These are phyloP conservation scores for Phaenicophaeus curvirostris DNA, from an alignment of 2,797 vertebrate genomes.

Conservation along the genomic window DNA sequence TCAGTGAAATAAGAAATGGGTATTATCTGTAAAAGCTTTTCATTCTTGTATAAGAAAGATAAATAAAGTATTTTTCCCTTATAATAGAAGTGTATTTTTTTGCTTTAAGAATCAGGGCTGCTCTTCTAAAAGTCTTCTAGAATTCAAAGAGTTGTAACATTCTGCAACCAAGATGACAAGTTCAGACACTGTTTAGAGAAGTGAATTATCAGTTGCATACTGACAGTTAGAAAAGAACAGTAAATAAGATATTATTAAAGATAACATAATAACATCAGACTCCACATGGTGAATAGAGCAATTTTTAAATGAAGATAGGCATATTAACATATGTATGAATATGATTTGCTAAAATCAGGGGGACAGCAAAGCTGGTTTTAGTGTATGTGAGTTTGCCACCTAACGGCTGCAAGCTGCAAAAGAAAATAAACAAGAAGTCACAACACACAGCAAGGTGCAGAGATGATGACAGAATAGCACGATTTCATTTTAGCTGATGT, in stretches of 20 bases:
- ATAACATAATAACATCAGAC: neutral
- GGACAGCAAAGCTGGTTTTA: neutral
- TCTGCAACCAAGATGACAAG: neutral
- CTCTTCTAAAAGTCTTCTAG: neutral
- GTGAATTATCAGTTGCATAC: neutral
- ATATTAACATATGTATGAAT: neutral
- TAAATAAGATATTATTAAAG: neutral
- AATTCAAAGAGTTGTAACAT: neutral
- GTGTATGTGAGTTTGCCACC: constrained; percentile 20
- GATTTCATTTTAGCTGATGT: neutral
- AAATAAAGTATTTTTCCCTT: neutral
- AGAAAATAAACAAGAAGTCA: constrained; percentile 25
- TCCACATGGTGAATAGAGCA: neutral
- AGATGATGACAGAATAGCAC: constrained; percentile 34
- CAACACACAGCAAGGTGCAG: constrained; percentile 6
- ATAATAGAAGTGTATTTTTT: neutral
- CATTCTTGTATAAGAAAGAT: neutral
- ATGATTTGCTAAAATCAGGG: neutral
- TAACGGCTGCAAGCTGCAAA: neutral
- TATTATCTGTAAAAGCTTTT: neutral
- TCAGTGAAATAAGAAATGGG: neutral
- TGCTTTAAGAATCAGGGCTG: neutral
- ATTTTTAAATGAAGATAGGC: neutral
- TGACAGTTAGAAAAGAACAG: neutral
- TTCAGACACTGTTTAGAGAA: neutral